phyloP scores from a whole-genome alignment of 2,797 vertebrate species.

The Xyrichtys novacula region DNA sequence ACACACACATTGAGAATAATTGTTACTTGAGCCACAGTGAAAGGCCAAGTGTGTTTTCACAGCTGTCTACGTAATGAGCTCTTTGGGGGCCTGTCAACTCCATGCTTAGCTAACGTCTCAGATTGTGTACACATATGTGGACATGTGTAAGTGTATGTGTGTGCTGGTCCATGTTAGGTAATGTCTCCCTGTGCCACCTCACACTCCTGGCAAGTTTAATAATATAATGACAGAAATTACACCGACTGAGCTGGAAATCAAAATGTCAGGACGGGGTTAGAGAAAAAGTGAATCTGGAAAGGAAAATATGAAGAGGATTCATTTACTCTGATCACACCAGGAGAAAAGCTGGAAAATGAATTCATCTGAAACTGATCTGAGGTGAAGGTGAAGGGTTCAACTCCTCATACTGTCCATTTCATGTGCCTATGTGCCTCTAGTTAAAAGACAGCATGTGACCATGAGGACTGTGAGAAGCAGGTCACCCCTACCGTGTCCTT shows the following conservation, averaged over 20 bases:
- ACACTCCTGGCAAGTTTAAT: slow-evolving; percentile 29
- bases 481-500: too few species aligned
- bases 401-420: background rate
- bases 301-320: background rate
- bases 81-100: slow-evolving; percentile 66
- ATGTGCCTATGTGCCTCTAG: too few species aligned
- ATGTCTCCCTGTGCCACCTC: slow-evolving; percentile 59
- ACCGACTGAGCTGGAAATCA: slow-evolving; percentile 8
- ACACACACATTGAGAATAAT: slow-evolving; percentile 29
- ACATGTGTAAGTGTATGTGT: slow-evolving; percentile 5
- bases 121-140: slow-evolving; percentile 17
- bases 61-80: slow-evolving; percentile 72
- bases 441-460: too few species aligned
- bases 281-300: background rate
- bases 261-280: slow-evolving; percentile 4
- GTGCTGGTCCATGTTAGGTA: slow-evolving; percentile 56
- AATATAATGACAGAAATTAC: slow-evolving; percentile 42
- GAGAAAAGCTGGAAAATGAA: background rate
- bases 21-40: slow-evolving; percentile 51
- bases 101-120: slow-evolving; percentile 71
- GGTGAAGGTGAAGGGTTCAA: background rate
- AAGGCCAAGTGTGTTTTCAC: slow-evolving; percentile 69
- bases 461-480: too few species aligned
- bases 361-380: background rate
- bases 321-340: background rate